Conservation (phyloP, 2,797 vertebrate species). For the Pseudopleuronectes americanus region DNA sequence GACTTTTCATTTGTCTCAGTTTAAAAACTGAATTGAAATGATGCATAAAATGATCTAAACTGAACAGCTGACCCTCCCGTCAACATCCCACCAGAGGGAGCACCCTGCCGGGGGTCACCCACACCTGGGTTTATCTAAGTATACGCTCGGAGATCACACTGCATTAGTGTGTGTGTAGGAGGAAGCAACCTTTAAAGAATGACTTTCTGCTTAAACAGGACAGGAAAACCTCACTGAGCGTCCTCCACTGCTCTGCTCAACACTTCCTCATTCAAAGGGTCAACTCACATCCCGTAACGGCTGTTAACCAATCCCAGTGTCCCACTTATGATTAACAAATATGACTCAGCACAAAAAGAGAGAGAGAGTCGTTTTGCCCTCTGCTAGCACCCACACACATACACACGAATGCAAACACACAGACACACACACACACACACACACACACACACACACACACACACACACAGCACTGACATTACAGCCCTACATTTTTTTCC, state of each 20-base stretch:
- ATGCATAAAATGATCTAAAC: background rate
- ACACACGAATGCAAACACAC: too few relatives aligned
- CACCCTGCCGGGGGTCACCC: slow-evolving; percentile 7
- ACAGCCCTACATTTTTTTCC: slow-evolving; percentile 43
- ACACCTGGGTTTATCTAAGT: slow-evolving; percentile 5
- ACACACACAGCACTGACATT: slow-evolving; percentile 45
- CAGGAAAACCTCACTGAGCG: slow-evolving; percentile 10
- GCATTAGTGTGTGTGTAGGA: background rate
- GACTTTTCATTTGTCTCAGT: too few relatives aligned
- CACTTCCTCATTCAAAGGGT: slow-evolving; percentile 61
- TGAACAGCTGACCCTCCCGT: background rate
- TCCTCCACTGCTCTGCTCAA: slow-evolving; percentile 30
- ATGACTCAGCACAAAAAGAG: slow-evolving; percentile 73
- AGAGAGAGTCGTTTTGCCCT: slow-evolving; percentile 23
- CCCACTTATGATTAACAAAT: slow-evolving; percentile 59
- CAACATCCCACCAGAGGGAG: background rate
- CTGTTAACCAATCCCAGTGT: slow-evolving; percentile 50
- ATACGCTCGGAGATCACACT: background rate
- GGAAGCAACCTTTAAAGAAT: slow-evolving; percentile 8
- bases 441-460: slow-evolving; percentile 12
- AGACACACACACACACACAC: slow-evolving; percentile 4
- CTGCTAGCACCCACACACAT: background rate
- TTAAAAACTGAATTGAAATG: background rate
- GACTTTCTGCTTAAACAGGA: slow-evolving; percentile 10
- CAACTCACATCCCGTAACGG: slow-evolving; percentile 50